Evolutionary conservation across 2,888 invertebrate genomes (phyloP).

Genomic region (Amphipyra berbera): DNA sequence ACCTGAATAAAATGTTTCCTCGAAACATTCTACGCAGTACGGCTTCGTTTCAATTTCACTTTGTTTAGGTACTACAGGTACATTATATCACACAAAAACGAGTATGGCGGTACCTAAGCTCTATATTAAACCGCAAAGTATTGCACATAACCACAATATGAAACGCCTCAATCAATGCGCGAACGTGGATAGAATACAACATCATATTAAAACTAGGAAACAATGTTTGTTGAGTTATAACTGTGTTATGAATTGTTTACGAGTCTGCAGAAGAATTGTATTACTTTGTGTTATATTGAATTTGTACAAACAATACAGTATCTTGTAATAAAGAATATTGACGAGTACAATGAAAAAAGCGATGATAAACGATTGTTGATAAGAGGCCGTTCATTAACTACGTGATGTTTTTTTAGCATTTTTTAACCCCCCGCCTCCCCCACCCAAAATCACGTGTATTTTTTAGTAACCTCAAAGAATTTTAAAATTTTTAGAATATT

Average conservation of each 20-base stretch:
- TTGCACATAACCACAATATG: slow-evolving; percentile 38
- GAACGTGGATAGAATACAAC: slow-evolving; percentile 25
- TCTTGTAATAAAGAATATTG: background rate
- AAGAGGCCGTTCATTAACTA: too few species aligned
- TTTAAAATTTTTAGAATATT: too few species aligned
- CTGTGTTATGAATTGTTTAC: slow-evolving; percentile 18
- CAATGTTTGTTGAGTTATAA: slow-evolving; percentile 15
- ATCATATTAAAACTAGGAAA: slow-evolving; percentile 16
- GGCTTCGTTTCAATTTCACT: slow-evolving; percentile 40
- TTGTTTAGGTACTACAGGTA: slow-evolving; percentile 17
- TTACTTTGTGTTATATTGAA: slow-evolving; percentile 8
- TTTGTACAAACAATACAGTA: slow-evolving; percentile 3
- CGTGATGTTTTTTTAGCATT: too few species aligned
- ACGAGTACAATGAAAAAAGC: too few species aligned
- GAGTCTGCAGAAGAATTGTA: slow-evolving; percentile 1
- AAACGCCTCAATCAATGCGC: slow-evolving; percentile 39
- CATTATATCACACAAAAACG: slow-evolving; percentile 13
- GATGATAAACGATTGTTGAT: too few species aligned
- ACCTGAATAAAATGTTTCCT: background rate
- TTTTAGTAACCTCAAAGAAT: too few species aligned
- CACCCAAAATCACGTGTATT: too few species aligned
- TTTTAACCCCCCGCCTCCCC: too few species aligned
- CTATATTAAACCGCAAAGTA: slow-evolving; percentile 44
- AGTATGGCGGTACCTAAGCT: slow-evolving; percentile 4
- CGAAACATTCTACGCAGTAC: slow-evolving; percentile 2